Conservation (phyloP, 2,797 vertebrate genomes). For the Schizopygopsis pylzovi region DNA sequence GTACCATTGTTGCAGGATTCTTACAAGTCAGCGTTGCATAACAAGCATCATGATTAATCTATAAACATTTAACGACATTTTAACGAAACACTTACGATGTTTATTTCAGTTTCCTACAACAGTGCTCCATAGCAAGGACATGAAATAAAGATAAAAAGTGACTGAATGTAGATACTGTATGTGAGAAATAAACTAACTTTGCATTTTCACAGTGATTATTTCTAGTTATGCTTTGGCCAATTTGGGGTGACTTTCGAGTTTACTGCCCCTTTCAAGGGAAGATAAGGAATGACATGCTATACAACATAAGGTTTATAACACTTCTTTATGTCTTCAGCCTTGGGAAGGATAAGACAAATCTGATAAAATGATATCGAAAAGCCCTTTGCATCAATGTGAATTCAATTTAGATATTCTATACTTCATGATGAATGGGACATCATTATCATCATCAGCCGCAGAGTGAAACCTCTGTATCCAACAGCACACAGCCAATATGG, state of each 20-base stretch:
- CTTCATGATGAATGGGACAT: slow-evolving; percentile 4
- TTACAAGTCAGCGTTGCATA: slow-evolving; percentile 55
- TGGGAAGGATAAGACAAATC: slow-evolving; percentile 38
- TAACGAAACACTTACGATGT: not conserved
- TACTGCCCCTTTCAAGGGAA: not conserved
- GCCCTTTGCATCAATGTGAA: slow-evolving; percentile 58
- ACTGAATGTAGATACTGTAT: not conserved
- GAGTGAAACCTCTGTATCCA: slow-evolving; percentile 42
- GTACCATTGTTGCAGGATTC: slow-evolving; percentile 35
- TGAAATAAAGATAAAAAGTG: slow-evolving; percentile 1
- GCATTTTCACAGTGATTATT: slow-evolving; percentile 50
- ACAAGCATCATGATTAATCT: slow-evolving; percentile 45
- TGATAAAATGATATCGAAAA: slow-evolving; percentile 49
- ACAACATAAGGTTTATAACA: slow-evolving; percentile 7
- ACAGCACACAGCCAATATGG: slow-evolving; percentile 49
- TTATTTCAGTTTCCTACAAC: slow-evolving; percentile 16
- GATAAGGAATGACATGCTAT: slow-evolving; percentile 29
- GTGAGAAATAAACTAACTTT: slow-evolving; percentile 7
- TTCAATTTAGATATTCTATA: slow-evolving; percentile 29
- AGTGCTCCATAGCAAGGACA: slow-evolving; percentile 16
- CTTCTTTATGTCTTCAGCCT: slow-evolving; percentile 34
- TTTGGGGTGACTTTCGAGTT: slow-evolving; percentile 37
- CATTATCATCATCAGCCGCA: not conserved
- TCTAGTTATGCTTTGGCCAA: slow-evolving; percentile 54
- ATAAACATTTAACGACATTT: not conserved